Base-by-base conservation (phyloP, 1,140 invertebrate genomes). In the Hycleus phaleratus region DNA sequence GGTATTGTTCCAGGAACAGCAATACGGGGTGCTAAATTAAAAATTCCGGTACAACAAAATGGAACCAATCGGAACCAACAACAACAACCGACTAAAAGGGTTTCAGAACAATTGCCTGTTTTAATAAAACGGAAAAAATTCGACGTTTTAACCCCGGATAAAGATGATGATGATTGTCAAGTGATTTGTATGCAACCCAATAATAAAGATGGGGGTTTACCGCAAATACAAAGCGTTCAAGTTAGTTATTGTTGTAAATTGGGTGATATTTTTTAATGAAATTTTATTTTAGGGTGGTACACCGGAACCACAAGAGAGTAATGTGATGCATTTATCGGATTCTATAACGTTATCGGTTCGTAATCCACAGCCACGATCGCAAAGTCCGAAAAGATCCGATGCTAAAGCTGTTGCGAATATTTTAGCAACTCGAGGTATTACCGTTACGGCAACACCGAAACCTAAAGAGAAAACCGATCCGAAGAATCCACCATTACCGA, bases 341-440 rank as follows among this genome's bases (percentile, higher is more conserved):
- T 82, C 81, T 0, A 82, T 83, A 38, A 87, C 85, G 5, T 73
- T 87, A 52, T 86, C 85, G 49, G 79, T 80, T 42, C 81, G 84
- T 61, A 81, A 72, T 57, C 69, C 71, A 8, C 65, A 67, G 2
- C 68, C 71, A 5, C 58, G 61, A 40, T 47, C 47, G 1, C 60
- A 56, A 11, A 65, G 58, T 60, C 74, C 76, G 3, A 82, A 82
- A 39, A 82, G 83, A 60, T 81, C 81, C 38, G 84, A 87, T 64
- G 83, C 85, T 4, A 85, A 82, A 54, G 82, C 82, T 1, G 86
- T 88, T 60, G 85, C 86, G 1, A 87, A 84, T 72, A 82, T 88
- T 38, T 71, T 90, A 43, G 86, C 85, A 7, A 85, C 85, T 9
- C 73, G 87, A 60, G 87, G 87, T 12, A 88, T 88, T 52, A 88